Evolutionary conservation across 2,113 vertebrate genomes (phyloP).

Genomic region (Marmota monax): DNA sequence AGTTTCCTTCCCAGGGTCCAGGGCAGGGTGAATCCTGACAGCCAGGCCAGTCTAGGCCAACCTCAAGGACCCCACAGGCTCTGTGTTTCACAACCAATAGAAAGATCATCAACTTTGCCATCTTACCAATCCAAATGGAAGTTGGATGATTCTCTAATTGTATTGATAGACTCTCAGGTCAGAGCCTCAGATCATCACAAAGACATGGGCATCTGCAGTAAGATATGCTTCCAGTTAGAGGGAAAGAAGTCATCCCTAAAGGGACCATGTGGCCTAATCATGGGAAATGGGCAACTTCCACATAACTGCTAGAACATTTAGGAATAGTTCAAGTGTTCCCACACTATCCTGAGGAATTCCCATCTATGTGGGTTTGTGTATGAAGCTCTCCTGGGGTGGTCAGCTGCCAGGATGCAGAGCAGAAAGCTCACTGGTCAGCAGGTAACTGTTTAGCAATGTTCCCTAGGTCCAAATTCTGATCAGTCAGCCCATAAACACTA

Average conservation of each 20-base stretch:
- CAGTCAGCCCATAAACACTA: accelerated
- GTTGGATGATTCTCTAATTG: background rate
- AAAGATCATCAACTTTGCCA: background rate
- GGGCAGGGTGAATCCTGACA: background rate
- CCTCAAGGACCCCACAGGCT: accelerated
- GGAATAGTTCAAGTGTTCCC: background rate
- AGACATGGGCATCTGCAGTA: too few relatives aligned
- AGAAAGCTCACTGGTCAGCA: too few relatives aligned
- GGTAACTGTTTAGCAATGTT: background rate
- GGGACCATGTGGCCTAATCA: accelerated
- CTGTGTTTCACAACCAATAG: background rate
- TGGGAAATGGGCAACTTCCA: background rate
- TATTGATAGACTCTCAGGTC: background rate
- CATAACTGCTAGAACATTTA: background rate
- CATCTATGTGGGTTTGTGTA: background rate
- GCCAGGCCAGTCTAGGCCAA: background rate
- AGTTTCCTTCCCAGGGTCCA: background rate
- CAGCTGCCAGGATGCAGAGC: background rate
- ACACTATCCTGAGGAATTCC: accelerated
- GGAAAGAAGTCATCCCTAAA: background rate
- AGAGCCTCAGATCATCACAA: background rate
- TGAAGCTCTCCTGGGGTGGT: background rate
- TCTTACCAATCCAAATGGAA: background rate
- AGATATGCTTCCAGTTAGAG: background rate
- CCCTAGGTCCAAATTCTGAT: too few relatives aligned